Evolutionary conservation across 2,113 vertebrate genomes (phyloP).

Genomic region (Rhinoptilus africanus): DNA sequence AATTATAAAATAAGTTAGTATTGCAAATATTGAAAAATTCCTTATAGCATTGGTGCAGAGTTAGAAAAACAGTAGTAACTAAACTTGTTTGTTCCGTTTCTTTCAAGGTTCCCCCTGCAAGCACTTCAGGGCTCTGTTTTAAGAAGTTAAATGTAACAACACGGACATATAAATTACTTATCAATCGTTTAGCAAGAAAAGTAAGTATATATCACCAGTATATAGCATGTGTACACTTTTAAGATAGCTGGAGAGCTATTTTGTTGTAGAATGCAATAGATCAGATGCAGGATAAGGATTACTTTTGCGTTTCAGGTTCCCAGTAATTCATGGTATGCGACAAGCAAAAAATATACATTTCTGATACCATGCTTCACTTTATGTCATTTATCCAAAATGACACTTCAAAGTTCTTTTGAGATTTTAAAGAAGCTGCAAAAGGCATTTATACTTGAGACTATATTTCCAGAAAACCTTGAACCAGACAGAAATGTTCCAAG

Average conservation of each 20-base stretch:
- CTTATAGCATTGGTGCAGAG: background rate
- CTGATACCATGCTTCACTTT: background rate
- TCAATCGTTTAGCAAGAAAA: conserved; percentile 88
- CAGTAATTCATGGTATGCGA: background rate
- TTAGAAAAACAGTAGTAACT: background rate
- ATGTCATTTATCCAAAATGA: background rate
- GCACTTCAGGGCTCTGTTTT: conserved; percentile 91
- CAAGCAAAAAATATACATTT: background rate
- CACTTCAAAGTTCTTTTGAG: background rate
- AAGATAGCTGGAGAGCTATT: background rate
- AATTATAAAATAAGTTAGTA: background rate
- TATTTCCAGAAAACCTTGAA: background rate
- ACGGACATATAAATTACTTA: conserved; percentile 79
- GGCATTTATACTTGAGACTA: background rate
- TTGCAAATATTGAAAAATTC: background rate
- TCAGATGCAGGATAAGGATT: background rate
- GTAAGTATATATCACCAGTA: conserved; percentile 65
- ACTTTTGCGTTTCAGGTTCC: background rate
- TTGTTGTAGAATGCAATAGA: background rate
- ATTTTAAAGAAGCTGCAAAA: background rate
- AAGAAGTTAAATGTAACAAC: conserved; percentile 94
- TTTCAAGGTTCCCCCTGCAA: conserved; percentile 82
- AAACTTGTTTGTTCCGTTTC: background rate
- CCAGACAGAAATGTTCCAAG: background rate
- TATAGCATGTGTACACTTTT: background rate